These are phyloP conservation scores for Gadus macrocephalus DNA, from an alignment of 2,113 vertebrate genomes.

Conservation along the genomic window DNA sequence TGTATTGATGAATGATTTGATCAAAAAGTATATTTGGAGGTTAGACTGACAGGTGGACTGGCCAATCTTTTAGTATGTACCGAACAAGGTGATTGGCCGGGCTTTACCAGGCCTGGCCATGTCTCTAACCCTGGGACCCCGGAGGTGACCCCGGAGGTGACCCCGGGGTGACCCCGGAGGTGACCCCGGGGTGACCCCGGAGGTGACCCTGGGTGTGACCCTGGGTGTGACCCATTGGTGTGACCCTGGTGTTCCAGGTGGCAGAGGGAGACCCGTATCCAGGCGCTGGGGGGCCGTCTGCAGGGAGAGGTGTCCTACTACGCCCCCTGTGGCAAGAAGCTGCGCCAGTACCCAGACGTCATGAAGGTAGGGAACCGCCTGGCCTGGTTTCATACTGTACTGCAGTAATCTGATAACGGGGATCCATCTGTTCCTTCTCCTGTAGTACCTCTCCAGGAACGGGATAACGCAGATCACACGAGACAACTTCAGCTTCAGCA, in stretches of 20 bases:
- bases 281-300: conserved; percentile 80
- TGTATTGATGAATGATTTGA: no score
- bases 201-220: no score
- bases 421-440: background rate
- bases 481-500: conserved; percentile 97
- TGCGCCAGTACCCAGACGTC: conserved; percentile 92
- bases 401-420: background rate
- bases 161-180: no score
- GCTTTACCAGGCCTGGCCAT: no score
- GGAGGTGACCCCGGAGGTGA: no score
- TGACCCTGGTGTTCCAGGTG: conserved; percentile 70
- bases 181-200: no score
- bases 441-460: conserved; percentile 92
- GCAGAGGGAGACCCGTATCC: conserved; percentile 91
- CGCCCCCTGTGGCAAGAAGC: conserved; percentile 93
- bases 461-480: conserved; percentile 94
- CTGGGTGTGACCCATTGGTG: background rate
- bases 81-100: no score
- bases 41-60: no score
- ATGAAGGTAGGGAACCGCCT: conserved; percentile 69
- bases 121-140: no score
- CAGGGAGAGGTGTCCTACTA: conserved; percentile 92
- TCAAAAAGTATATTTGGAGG: no score
- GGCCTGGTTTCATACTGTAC: no score
- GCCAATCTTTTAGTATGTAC: no score